Evolutionary conservation across 2,797 vertebrate genomes (phyloP).

Genomic region (Sphaeramia orbicularis): DNA sequence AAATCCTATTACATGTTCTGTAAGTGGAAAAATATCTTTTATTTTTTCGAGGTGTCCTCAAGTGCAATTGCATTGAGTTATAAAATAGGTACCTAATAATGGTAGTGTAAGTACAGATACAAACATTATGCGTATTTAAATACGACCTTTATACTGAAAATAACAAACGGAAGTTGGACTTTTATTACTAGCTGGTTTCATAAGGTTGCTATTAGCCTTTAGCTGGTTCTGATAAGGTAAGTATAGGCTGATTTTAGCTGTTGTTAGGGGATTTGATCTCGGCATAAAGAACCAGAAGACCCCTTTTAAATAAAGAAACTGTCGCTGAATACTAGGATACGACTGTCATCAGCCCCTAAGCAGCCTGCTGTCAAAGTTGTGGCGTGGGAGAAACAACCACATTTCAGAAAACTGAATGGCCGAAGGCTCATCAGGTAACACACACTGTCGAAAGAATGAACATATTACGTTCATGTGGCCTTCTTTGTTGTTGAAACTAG

Average conservation of each 20-base stretch:
- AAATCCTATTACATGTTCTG: too few relatives aligned
- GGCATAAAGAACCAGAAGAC: not conserved
- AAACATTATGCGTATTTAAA: too few relatives aligned
- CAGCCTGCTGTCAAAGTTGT: slow-evolving; percentile 28
- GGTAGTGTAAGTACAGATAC: not conserved
- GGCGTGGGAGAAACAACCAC: slow-evolving; percentile 14
- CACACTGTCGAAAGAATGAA: slow-evolving; percentile 2
- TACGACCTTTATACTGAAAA: slow-evolving; percentile 49
- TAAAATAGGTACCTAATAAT: not conserved
- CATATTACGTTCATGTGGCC: not conserved
- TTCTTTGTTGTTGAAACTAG: not conserved
- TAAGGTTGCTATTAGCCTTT: slow-evolving; percentile 22
- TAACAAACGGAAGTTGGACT: slow-evolving; percentile 31
- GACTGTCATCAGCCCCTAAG: slow-evolving; percentile 35
- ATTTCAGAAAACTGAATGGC: slow-evolving; percentile 76
- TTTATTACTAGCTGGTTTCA: not conserved
- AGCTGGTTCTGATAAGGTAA: slow-evolving; percentile 22
- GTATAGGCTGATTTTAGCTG: not conserved
- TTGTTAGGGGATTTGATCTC: not conserved
- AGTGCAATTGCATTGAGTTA: not conserved
- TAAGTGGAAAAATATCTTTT: too few relatives aligned
- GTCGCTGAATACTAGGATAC: not conserved
- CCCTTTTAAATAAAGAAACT: not conserved
- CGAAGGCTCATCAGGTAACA: slow-evolving; percentile 78
- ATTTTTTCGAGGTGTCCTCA: too few relatives aligned